Base-by-base conservation (phyloP, 2,888 invertebrate genomes). In the Caenorhabditis sp. region DNA sequence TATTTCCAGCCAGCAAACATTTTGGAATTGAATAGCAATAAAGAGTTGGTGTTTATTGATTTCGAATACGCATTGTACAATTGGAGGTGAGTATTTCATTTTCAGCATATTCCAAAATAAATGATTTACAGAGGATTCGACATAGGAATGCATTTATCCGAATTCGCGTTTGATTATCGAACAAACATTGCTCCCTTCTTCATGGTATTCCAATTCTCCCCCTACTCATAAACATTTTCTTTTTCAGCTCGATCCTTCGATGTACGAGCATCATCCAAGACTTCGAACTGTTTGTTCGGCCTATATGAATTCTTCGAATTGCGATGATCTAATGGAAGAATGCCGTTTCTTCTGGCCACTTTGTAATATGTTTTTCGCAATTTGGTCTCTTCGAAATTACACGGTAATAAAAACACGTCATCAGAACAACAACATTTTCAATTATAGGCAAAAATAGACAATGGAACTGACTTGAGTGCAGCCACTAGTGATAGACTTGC, bases 401-500 rank as follows among this genome's bases (percentile, higher is more conserved):
- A 23, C 21, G 31, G 31, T 31, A 31, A 31, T 10, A 4, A 31
- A 31, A 4, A 31, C 10, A 31, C 10, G 4, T 31, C 4, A 31
- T 31, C 5, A 31, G 10, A 10, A 31, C 4, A 31, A 31, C 31
- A 31, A 31, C 31, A 31, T 10, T 31, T 31, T 10, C 10, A 31
- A 31, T 31, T 31, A 31, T 31, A 31, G 26, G 62, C 14, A 31
- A 36, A 61, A 19, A 53, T 63, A 24, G 65, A 70, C 43, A 66
- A 66, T 21, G 69, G 66, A n/a, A 58, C 53, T 17, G 62, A 70
- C 50, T 26, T 70, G 54, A 58, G 59, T 37, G 61, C 62, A 12
- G 66, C 62, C 4, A 65, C 69, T 4, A 70, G 66, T 43, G 66
- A 70, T 26, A 65, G 69, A 36, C 58, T 70, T 19, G 43, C 65